Conservation (phyloP, 2,113 vertebrate species). For the Calyptomena viridis region DNA sequence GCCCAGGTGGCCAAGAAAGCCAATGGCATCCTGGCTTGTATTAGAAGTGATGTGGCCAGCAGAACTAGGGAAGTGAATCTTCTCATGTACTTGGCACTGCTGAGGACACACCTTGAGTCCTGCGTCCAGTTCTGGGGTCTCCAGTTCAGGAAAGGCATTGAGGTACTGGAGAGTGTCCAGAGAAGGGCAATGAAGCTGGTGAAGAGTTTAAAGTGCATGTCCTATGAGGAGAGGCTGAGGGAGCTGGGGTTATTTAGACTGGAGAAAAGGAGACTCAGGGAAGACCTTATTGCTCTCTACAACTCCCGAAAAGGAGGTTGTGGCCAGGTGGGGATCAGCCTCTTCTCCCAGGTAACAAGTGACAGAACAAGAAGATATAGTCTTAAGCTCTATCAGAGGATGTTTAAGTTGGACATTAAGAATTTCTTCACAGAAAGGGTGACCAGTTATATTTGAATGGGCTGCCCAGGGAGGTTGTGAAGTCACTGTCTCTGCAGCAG, state of each 20-base stretch:
- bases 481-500: neutral
- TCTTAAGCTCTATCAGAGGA: neutral
- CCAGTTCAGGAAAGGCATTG: neutral
- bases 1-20: neutral
- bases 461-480: neutral
- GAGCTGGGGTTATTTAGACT: neutral
- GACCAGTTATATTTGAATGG: neutral
- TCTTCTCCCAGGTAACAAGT: neutral
- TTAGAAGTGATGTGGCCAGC: neutral
- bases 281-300: neutral
- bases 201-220: neutral
- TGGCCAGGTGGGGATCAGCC: too few relatives aligned
- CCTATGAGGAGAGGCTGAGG: neutral
- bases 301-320: too few relatives aligned
- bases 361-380: too few relatives aligned
- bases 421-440: neutral
- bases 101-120: neutral
- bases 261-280: neutral
- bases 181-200: accelerated
- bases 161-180: neutral
- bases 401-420: neutral
- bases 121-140: neutral
- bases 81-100: neutral
- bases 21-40: neutral
- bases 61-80: neutral